phyloP scores from a whole-genome alignment of 2,113 vertebrate genomes.

The Cavia aperea region DNA sequence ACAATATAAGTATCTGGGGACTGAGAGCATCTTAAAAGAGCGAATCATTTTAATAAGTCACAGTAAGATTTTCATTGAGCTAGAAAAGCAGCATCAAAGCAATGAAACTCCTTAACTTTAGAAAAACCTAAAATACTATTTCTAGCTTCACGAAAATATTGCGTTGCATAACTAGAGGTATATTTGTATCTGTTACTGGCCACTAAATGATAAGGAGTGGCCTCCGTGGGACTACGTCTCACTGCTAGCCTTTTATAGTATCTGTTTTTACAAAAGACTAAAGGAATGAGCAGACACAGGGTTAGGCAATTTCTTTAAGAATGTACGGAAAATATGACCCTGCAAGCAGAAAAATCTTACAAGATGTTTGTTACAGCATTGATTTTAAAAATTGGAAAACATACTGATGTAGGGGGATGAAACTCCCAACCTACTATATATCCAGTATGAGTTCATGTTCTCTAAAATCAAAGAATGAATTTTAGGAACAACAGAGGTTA shows the following conservation, averaged over 20 bases:
- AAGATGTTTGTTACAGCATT: constrained; percentile 6
- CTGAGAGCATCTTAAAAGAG: constrained; percentile 15
- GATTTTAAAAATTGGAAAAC: background rate
- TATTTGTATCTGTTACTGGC: background rate
- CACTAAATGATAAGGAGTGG: background rate
- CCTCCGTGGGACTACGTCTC: background rate
- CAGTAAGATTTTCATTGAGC: constrained; percentile 28
- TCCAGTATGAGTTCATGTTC: too few relatives aligned
- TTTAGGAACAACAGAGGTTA: too few relatives aligned
- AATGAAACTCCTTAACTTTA: background rate
- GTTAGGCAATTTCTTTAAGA: constrained; percentile 2
- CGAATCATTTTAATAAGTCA: background rate
- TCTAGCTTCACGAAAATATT: constrained; percentile 27
- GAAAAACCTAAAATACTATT: constrained; percentile 12
- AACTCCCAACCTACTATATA: too few relatives aligned
- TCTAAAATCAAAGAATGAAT: too few relatives aligned
- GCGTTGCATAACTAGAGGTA: background rate
- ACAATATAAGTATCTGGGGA: background rate
- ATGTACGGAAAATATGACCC: background rate
- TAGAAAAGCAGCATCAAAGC: constrained; percentile 21
- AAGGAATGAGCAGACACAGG: background rate
- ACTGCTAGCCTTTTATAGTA: background rate
- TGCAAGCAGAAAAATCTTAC: background rate
- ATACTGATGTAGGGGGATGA: too few relatives aligned
- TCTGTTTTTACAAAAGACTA: background rate